Conservation (phyloP, 2,888 invertebrate genomes). For the Atrina japonica region DNA sequence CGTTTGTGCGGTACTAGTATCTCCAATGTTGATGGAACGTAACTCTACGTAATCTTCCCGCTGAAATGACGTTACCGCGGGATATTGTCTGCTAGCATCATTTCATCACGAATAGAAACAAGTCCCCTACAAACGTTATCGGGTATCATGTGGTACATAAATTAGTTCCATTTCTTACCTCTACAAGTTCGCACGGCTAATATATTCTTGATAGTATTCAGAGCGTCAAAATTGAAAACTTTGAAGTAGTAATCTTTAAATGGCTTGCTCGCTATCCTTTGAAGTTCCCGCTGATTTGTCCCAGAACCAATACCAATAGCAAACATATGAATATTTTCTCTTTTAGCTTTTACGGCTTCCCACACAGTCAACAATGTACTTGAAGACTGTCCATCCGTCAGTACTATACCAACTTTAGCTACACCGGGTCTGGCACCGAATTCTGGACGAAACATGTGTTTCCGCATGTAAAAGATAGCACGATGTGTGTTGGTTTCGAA, state of each 20-base stretch:
- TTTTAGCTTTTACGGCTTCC: constrained; percentile 64
- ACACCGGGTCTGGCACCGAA: constrained; percentile 63
- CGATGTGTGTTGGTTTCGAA: constrained; percentile 62
- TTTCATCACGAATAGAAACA: too few relatives aligned
- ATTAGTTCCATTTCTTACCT: constrained; percentile 6
- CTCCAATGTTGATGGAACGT: background rate
- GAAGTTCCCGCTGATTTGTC: constrained; percentile 65
- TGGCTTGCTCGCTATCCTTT: constrained; percentile 64
- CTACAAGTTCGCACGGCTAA: constrained; percentile 68
- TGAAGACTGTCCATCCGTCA: constrained; percentile 71
- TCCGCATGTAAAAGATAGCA: constrained; percentile 63
- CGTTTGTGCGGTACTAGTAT: too few relatives aligned
- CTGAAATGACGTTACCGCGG: too few relatives aligned
- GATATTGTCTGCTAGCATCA: too few relatives aligned
- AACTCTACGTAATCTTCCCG: too few relatives aligned
- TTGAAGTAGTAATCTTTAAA: constrained; percentile 60
- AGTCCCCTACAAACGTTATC: too few relatives aligned
- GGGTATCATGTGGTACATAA: too few relatives aligned
- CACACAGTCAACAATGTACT: constrained; percentile 59
- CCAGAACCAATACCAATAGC: constrained; percentile 69
- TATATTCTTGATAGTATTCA: constrained; percentile 65
- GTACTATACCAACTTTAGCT: constrained; percentile 64
- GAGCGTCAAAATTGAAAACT: constrained; percentile 63
- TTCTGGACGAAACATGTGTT: constrained; percentile 54
- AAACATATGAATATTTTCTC: constrained; percentile 63